Conservation (phyloP, 2,113 vertebrate species). For the Leucoraja erinaceus region DNA sequence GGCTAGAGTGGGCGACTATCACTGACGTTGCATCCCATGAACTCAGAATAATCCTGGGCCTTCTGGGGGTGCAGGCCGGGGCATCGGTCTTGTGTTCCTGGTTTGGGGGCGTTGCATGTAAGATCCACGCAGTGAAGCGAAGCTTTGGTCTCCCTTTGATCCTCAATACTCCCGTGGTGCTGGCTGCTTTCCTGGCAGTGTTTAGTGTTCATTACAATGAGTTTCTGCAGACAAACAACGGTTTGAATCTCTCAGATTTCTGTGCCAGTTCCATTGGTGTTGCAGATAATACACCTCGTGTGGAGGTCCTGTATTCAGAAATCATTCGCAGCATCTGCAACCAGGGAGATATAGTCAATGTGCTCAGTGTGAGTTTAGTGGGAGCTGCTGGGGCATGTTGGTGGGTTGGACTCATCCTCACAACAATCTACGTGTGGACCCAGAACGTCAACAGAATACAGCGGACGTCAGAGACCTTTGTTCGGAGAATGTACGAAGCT, state of each 20-base stretch:
- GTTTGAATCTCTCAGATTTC: slow-evolving; percentile 45
- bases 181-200: slow-evolving; percentile 50
- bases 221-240: not conserved
- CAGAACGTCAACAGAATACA: slow-evolving; percentile 65
- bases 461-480: slow-evolving; percentile 64
- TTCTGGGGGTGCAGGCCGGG: slow-evolving; percentile 61
- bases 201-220: slow-evolving; percentile 32
- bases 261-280: slow-evolving; percentile 45
- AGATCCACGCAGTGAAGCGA: slow-evolving; percentile 60
- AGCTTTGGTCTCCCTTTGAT: slow-evolving; percentile 59
- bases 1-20: slow-evolving; percentile 44
- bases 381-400: slow-evolving; percentile 59
- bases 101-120: slow-evolving; percentile 69
- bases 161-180: slow-evolving; percentile 51
- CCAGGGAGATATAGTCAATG: slow-evolving; percentile 54
- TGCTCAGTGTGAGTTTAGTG: slow-evolving; percentile 59
- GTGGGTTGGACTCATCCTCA: slow-evolving; percentile 58
- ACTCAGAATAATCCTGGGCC: slow-evolving; percentile 48
- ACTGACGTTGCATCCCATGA: slow-evolving; percentile 39
- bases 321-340: slow-evolving; percentile 60
- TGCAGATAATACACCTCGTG: slow-evolving; percentile 42
- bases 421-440: slow-evolving; percentile 63
- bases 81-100: slow-evolving; percentile 64
- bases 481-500: slow-evolving; percentile 65
- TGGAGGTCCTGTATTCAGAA: slow-evolving; percentile 49